A percentile compares a stretch with the other conserved stretches of the same genome.
Conservation (phyloP, 2,113 vertebrate species). For the Oncorhynchus nerka region DNA sequence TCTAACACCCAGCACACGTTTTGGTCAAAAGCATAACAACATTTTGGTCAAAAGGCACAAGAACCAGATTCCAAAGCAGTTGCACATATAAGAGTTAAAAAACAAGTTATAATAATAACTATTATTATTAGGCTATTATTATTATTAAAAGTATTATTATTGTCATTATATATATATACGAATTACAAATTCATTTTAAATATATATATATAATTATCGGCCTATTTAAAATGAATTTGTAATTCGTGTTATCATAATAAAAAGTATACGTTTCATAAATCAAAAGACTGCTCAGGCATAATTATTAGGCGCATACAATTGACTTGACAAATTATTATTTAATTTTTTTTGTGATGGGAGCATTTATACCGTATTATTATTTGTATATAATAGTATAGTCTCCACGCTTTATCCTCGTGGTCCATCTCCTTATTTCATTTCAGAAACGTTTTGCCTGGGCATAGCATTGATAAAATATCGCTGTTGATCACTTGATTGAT, state of each 20-base stretch:
- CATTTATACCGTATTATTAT: not conserved
- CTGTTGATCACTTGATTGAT: constrained; percentile 99
- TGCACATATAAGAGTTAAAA: not conserved
- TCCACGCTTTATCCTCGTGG: constrained; percentile 3
- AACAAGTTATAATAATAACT: not conserved
- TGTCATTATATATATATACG: not conserved
- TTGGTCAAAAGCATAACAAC: not conserved
- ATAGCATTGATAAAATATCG: constrained; percentile 97
- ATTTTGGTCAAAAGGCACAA: not conserved
- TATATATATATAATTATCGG: too few species aligned
- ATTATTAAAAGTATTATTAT: not conserved
- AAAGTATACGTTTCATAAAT: too few species aligned
- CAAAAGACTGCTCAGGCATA: too few species aligned
- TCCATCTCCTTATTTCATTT: constrained; percentile 27
- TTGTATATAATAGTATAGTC: not conserved
- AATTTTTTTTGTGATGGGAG: not conserved
- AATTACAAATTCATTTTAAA: not conserved
- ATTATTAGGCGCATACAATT: not conserved
- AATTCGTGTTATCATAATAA: constrained; percentile 16
- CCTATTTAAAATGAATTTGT: not conserved
- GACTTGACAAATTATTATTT: not conserved
- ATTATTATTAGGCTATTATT: constrained; percentile 12
- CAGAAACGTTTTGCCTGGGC: constrained; percentile 76
- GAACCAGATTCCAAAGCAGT: not conserved
- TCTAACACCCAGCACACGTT: too few species aligned